Evolutionary conservation across 2,797 vertebrate species (phyloP).

Genomic region (Rhinella marina): DNA sequence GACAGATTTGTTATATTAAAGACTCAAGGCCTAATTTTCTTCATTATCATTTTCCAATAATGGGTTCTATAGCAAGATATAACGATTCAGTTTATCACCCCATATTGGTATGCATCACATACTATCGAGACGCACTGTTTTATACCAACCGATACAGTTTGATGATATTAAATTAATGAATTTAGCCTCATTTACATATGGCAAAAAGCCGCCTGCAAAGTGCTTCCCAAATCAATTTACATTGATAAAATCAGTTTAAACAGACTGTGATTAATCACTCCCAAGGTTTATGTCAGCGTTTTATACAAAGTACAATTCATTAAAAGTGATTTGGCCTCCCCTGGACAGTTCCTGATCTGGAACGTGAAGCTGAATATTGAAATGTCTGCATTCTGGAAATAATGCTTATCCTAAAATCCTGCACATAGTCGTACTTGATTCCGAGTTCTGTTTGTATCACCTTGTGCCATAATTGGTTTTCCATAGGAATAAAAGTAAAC

Average conservation of each 20-base stretch:
- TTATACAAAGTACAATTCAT: conserved; percentile 56
- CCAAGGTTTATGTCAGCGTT: conserved; percentile 53
- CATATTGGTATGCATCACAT: conserved; percentile 9
- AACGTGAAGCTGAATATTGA: conserved; percentile 24
- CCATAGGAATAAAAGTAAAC: not conserved
- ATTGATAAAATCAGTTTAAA: conserved; percentile 59
- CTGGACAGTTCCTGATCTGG: conserved; percentile 21
- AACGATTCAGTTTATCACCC: not conserved
- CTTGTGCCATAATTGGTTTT: not conserved
- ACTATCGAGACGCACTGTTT: conserved; percentile 1
- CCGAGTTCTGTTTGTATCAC: not conserved
- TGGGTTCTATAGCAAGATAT: not conserved
- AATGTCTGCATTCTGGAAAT: not conserved
- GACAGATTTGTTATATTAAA: not conserved
- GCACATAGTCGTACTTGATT: not conserved
- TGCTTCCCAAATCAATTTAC: conserved; percentile 60
- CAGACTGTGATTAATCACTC: conserved; percentile 54
- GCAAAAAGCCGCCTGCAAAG: conserved; percentile 49
- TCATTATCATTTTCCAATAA: not conserved
- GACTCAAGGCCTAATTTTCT: not conserved
- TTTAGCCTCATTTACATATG: conserved; percentile 55
- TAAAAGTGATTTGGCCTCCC: conserved; percentile 41
- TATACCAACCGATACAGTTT: conserved; percentile 42
- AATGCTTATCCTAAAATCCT: not conserved
- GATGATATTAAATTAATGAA: conserved; percentile 52